Percentiles rank a stretch among this genome's conserved stretches.
phyloP scores from a whole-genome alignment of 2,888 invertebrate species.

The Willowsia nigromaculata region DNA sequence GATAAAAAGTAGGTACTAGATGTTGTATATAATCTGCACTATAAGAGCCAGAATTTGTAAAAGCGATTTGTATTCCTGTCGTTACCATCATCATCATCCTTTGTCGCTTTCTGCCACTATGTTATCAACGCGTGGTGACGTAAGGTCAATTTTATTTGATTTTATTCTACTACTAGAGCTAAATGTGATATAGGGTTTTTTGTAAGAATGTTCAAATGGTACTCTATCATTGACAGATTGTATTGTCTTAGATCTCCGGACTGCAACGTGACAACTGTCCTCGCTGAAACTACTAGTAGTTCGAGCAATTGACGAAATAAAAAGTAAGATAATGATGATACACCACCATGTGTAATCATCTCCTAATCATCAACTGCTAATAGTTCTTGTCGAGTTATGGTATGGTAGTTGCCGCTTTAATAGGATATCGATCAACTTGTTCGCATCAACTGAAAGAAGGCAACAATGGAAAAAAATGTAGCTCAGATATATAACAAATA shows the following conservation, averaged over 20 bases:
- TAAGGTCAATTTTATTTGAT: slow-evolving; percentile 42
- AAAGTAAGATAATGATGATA: neutral
- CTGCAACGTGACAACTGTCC: slow-evolving; percentile 36
- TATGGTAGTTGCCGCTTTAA: neutral
- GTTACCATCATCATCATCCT: slow-evolving; percentile 22
- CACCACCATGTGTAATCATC: slow-evolving; percentile 26
- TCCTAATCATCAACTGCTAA: slow-evolving; percentile 1
- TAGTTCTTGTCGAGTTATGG: neutral
- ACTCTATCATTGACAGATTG: neutral
- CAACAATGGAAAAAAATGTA: neutral
- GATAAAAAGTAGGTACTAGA: neutral
- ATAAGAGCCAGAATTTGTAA: slow-evolving; percentile 27
- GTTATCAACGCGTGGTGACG: slow-evolving; percentile 55
- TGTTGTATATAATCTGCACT: neutral
- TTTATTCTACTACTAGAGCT: slow-evolving; percentile 22
- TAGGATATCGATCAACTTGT: slow-evolving; percentile 5
- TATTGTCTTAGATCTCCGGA: slow-evolving; percentile 20
- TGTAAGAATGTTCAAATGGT: neutral
- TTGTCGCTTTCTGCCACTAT: slow-evolving; percentile 31
- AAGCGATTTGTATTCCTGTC: slow-evolving; percentile 40
- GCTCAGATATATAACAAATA: neutral
- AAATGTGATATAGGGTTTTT: too few species aligned
- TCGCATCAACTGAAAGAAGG: neutral
- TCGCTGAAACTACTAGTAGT: slow-evolving; percentile 41
- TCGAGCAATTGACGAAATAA: neutral